Conservation (phyloP, 2,797 vertebrate genomes). For the Xyrichtys novacula region DNA sequence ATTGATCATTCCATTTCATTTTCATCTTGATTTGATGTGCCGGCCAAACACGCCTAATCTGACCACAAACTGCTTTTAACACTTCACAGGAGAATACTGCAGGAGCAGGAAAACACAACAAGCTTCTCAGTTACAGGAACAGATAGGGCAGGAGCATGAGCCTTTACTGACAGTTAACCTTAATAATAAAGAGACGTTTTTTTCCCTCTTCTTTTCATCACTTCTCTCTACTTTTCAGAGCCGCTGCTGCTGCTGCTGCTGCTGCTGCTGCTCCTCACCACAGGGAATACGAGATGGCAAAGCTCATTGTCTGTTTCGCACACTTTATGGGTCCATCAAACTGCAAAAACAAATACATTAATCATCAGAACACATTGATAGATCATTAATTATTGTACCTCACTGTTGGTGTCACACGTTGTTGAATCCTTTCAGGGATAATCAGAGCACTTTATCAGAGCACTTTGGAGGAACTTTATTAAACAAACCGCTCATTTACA, state of each 20-base stretch:
- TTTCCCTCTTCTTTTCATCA: constrained; percentile 61
- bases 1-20: constrained; percentile 88
- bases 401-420: constrained; percentile 80
- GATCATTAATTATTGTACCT: constrained; percentile 84
- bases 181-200: constrained; percentile 69
- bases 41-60: constrained; percentile 76
- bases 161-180: constrained; percentile 77
- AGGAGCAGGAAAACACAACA: constrained; percentile 61
- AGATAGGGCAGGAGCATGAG: constrained; percentile 53
- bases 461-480: constrained; percentile 80
- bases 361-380: constrained; percentile 81
- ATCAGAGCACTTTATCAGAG: constrained; percentile 75
- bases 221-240: constrained; percentile 56
- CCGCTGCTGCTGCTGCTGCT: constrained; percentile 44
- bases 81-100: constrained; percentile 72
- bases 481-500: constrained; percentile 77
- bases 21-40: constrained; percentile 84
- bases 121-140: constrained; percentile 67
- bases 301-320: constrained; percentile 78
- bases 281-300: constrained; percentile 70
- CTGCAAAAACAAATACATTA: constrained; percentile 84
- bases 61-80: constrained; percentile 80
- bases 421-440: constrained; percentile 80
- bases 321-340: constrained; percentile 81
- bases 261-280: constrained; percentile 57